A percentile compares a stretch with the other conserved stretches of the same genome.
Evolutionary conservation across 2,797 vertebrate species (phyloP).

Genomic region (Brachyrhaphis roseni): DNA sequence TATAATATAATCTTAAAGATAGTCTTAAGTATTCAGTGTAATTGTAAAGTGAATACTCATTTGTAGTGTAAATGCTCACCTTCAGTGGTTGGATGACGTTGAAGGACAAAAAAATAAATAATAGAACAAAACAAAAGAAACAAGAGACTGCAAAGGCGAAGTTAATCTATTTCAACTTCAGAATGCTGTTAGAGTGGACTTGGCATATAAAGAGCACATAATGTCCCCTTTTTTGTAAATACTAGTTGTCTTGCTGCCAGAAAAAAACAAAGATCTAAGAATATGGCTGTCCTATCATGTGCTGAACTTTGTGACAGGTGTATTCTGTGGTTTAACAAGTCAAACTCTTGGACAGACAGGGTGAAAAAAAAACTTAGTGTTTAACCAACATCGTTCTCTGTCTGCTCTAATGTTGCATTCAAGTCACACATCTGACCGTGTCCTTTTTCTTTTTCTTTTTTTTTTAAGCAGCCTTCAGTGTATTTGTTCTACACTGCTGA

Average conservation of each 20-base stretch:
- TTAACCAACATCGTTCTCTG: constrained; percentile 81
- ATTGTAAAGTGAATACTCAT: constrained; percentile 78
- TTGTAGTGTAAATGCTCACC: constrained; percentile 71
- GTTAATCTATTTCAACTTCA: constrained; percentile 65
- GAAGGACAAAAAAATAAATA: constrained; percentile 42
- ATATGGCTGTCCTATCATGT: constrained; percentile 84
- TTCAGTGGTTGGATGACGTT: constrained; percentile 57
- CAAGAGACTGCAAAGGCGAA: constrained; percentile 37
- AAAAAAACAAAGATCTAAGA: constrained; percentile 55
- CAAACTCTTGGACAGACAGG: constrained; percentile 59
- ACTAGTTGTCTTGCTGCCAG: constrained; percentile 78
- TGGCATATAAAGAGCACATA: constrained; percentile 72
- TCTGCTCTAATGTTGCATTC: constrained; percentile 88
- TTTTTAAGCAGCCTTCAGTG: constrained; percentile 79
- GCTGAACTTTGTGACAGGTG: constrained; percentile 87
- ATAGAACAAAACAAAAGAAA: constrained; percentile 24
- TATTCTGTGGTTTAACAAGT: constrained; percentile 74
- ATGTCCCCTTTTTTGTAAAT: constrained; percentile 73
- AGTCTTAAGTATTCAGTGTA: constrained; percentile 79
- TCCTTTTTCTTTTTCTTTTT: constrained; percentile 80
- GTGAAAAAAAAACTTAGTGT: constrained; percentile 73
- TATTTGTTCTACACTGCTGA: constrained; percentile 86
- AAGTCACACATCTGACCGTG: constrained; percentile 85
- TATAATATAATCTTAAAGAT: constrained; percentile 74
- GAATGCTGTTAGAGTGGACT: constrained; percentile 66